Conservation (phyloP, 2,113 vertebrate genomes). For the Agelaius tricolor region DNA sequence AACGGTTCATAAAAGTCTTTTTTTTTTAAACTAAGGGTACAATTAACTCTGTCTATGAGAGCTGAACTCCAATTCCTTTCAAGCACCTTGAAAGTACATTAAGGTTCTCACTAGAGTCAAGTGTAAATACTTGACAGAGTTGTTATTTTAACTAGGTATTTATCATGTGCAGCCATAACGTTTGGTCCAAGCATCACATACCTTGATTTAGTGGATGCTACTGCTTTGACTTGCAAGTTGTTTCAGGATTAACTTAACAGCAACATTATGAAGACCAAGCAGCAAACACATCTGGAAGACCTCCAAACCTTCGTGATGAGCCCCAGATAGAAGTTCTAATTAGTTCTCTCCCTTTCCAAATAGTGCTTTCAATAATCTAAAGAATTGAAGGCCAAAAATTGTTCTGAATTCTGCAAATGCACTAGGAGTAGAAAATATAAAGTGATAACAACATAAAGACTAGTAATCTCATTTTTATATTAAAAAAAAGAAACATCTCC, state of each 20-base stretch:
- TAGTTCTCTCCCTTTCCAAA: not conserved
- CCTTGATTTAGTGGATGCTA: not conserved
- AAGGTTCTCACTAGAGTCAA: not conserved
- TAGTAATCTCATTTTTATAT: not conserved
- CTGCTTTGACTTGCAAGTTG: not conserved
- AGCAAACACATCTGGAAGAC: not conserved
- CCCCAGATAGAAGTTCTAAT: not conserved
- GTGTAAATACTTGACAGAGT: not conserved
- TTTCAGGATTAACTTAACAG: not conserved
- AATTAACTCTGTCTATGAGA: not conserved
- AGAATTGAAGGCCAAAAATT: not conserved
- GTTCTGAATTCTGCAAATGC: not conserved
- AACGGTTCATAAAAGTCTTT: not conserved
- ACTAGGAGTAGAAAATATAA: not conserved
- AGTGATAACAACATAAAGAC: not conserved
- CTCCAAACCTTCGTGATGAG: not conserved
- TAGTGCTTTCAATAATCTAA: not conserved
- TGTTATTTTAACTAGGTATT: not conserved
- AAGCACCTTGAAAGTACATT: not conserved
- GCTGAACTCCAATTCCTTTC: not conserved
- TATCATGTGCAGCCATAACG: not conserved
- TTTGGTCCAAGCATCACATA: not conserved
- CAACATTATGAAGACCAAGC: not conserved
- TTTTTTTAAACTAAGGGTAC: not conserved
- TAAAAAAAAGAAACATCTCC: not conserved